phyloP scores from a whole-genome alignment of 2,797 vertebrate species.

The Gephyroberyx darwinii region DNA sequence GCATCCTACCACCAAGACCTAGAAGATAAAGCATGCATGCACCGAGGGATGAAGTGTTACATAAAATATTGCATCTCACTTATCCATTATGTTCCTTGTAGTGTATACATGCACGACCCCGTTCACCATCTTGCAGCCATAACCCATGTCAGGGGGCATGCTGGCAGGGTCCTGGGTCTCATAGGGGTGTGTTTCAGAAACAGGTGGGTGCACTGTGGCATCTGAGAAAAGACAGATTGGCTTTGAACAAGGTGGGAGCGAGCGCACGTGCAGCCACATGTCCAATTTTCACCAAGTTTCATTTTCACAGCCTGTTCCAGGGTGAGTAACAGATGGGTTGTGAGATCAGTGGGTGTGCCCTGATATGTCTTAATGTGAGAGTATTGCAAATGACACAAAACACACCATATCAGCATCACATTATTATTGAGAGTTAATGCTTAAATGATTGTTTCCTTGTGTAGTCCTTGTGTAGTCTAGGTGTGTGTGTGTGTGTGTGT shows the following conservation, averaged over 20 bases:
- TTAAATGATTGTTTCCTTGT: background rate
- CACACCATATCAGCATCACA: background rate
- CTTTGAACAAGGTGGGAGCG: constrained; percentile 28
- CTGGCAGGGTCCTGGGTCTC: constrained; percentile 84
- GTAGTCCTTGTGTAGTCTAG: background rate
- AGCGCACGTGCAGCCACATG: constrained; percentile 4
- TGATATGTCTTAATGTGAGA: constrained; percentile 39
- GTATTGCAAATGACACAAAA: constrained; percentile 14
- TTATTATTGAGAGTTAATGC: background rate
- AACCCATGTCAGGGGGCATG: constrained; percentile 88
- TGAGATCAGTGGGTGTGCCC: constrained; percentile 50
- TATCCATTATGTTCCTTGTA: constrained; percentile 75
- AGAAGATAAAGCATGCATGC: constrained; percentile 61
- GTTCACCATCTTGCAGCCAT: constrained; percentile 90
- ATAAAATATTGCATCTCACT: constrained; percentile 79
- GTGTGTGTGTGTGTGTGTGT: background rate
- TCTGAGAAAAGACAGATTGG: constrained; percentile 77
- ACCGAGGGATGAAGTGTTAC: constrained; percentile 73
- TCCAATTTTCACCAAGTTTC: constrained; percentile 6
- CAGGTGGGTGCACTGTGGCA: constrained; percentile 87
- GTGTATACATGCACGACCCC: constrained; percentile 93
- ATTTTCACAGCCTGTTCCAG: constrained; percentile 33
- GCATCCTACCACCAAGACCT: background rate
- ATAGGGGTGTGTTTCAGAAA: constrained; percentile 88
- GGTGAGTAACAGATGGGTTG: constrained; percentile 62